These are phyloP conservation scores for Sycophaga agraensis DNA, from an alignment of 1,140 invertebrate species.

Conservation along the genomic window DNA sequence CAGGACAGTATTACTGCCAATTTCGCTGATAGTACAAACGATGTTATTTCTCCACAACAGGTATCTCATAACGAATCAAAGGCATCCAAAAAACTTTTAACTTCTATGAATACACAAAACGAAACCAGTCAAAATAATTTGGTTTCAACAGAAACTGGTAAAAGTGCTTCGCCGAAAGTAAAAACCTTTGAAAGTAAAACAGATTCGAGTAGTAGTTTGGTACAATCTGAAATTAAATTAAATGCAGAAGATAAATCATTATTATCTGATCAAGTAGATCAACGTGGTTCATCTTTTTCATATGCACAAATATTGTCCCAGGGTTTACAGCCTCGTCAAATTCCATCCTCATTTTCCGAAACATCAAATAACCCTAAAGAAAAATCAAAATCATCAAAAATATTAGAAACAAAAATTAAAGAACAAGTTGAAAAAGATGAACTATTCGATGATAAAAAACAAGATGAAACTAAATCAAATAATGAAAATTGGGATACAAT, in stretches of 20 bases:
- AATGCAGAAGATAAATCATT: not conserved
- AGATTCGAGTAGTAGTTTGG: too few species aligned
- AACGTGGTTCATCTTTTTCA: constrained; percentile 58
- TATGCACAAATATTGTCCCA: constrained; percentile 74
- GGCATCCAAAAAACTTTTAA: too few species aligned
- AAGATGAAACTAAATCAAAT: constrained; percentile 18
- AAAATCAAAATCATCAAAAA: constrained; percentile 1
- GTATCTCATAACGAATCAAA: too few species aligned
- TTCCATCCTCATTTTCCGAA: not conserved
- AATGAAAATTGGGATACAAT: constrained; percentile 10
- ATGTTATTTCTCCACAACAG: too few species aligned
- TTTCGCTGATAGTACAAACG: too few species aligned
- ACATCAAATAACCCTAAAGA: constrained; percentile 13
- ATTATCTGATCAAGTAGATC: constrained; percentile 25
- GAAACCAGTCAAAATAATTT: too few species aligned
- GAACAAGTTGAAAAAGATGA: too few species aligned
- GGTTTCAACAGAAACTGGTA: too few species aligned
- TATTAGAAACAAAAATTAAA: not conserved
- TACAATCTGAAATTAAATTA: not conserved
- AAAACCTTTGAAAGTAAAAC: too few species aligned
- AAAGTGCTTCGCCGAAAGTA: too few species aligned
- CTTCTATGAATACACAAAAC: too few species aligned
- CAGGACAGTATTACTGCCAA: too few species aligned
- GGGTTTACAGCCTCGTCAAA: constrained; percentile 56
- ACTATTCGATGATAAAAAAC: not conserved